Evolutionary conservation across 2,797 vertebrate species (phyloP).

Genomic region (Vireo griseus): DNA sequence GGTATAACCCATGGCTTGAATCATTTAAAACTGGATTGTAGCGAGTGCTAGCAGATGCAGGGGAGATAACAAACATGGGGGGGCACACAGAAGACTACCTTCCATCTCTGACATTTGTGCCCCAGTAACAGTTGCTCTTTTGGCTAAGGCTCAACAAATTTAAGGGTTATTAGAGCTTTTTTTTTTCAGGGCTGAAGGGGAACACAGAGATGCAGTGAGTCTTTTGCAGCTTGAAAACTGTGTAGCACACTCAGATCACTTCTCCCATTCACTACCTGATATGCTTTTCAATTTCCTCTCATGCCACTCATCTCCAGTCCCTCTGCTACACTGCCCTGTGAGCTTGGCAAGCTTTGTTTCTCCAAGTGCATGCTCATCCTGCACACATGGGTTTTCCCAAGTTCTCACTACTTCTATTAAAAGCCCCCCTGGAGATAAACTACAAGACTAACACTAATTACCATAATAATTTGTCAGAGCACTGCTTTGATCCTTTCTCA

Average conservation of each 20-base stretch:
- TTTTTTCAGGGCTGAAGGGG: not conserved
- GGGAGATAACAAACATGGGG: not conserved
- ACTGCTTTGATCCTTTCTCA: conserved; percentile 74
- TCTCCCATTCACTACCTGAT: not conserved
- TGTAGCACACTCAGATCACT: not conserved
- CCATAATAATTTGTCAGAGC: conserved; percentile 65
- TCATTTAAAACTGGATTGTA: not conserved
- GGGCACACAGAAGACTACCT: not conserved
- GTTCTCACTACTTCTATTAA: conserved; percentile 45
- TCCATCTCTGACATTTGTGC: not conserved
- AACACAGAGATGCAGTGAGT: not conserved
- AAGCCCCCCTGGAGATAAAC: conserved; percentile 51
- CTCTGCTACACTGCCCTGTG: not conserved
- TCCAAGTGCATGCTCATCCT: conserved; percentile 23
- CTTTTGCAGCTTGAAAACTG: not conserved
- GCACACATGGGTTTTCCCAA: conserved; percentile 49
- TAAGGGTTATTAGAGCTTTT: not conserved
- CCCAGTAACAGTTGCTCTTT: not conserved
- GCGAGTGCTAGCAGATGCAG: not conserved
- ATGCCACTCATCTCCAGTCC: not conserved
- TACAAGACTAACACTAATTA: conserved; percentile 69
- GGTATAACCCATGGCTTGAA: not conserved
- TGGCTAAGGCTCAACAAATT: not conserved
- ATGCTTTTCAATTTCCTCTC: not conserved
- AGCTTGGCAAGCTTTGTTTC: conserved; percentile 44